Base-by-base conservation (phyloP, 2,797 vertebrate species). In the Hirundo rustica region DNA sequence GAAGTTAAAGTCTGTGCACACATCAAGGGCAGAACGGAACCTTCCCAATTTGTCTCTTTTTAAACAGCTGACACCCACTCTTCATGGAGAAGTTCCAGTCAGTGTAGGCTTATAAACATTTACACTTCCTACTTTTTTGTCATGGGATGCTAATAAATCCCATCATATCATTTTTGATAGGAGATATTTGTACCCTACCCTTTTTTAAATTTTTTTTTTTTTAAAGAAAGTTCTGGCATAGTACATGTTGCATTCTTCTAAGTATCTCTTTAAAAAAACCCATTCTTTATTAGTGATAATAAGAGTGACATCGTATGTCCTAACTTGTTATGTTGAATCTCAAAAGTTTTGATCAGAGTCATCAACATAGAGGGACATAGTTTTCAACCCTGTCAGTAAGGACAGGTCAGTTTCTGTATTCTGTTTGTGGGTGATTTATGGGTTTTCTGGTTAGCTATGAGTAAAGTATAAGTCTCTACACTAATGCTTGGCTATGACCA, bases 1-100 rank as follows among this genome's bases (percentile, higher is more conserved):
- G 94, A 93, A 88, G 68, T 76, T 89, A 90, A 84, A 93, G 57
- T 85, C 89, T 95, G 89, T 3, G n/a, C 61, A 32, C 64, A 23
- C 38, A 66, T 74, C 80, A 94, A 90, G 88, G 88, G 78, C 72
- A 84, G 75, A 89, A 84, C 20, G 19, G 83, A 95, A 74, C 42
- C 40, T 95, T 96, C 82, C 66, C 78, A 50, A 68, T 92, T 85
- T 92, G 70, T 93, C 73, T 94, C 53, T 38, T 74, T 77, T 44
- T 57, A 66, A 34, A 15, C n/a, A 54, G 66, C 82, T 62, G 75
- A 91, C 75, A 66, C 53, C 74, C 83, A 77, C 53, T 74, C 23
- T 53, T 78, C 2, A 5, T 62, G 81, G 75, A 95, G 57, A 95
- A 90, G 25, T 89, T 92, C 51, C 61, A 82, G 36, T 3, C 7